These are phyloP conservation scores for Aphelocoma coerulescens DNA, from an alignment of 2,113 vertebrate species.

Conservation along the genomic window DNA sequence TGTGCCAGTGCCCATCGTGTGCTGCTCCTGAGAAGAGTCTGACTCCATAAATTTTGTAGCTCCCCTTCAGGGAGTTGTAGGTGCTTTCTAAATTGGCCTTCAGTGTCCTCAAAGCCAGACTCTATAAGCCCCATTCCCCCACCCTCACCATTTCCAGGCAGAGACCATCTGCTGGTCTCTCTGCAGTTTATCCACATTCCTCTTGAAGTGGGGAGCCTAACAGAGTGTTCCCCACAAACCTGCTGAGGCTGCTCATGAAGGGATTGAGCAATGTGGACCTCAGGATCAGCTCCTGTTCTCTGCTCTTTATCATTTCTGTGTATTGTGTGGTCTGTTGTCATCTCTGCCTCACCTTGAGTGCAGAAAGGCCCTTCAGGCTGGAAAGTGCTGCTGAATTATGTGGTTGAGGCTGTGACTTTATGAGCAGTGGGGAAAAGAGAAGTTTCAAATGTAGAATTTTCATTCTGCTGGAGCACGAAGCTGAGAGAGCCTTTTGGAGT, in stretches of 20 bases:
- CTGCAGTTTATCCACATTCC: neutral
- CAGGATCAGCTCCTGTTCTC: neutral
- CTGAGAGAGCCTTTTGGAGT: neutral
- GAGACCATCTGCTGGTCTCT: neutral
- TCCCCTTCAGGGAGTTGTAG: neutral
- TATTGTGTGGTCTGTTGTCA: neutral
- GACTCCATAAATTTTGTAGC: neutral
- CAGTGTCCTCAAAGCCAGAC: neutral
- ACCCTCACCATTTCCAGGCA: neutral
- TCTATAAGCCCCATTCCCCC: neutral
- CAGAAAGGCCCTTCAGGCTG: neutral
- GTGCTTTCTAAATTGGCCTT: neutral
- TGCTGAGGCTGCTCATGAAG: neutral
- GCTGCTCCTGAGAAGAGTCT: neutral
- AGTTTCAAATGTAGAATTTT: neutral
- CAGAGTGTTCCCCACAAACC: neutral
- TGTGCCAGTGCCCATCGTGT: neutral
- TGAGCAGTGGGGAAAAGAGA: neutral
- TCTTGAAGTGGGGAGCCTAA: neutral
- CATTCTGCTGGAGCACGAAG: neutral
- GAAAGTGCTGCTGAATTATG: neutral
- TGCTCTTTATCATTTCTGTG: neutral
- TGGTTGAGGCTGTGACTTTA: neutral
- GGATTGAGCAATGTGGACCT: neutral
- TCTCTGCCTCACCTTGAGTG: neutral